Evolutionary conservation across 2,113 vertebrate species (phyloP).

Genomic region (Podarcis muralis): DNA sequence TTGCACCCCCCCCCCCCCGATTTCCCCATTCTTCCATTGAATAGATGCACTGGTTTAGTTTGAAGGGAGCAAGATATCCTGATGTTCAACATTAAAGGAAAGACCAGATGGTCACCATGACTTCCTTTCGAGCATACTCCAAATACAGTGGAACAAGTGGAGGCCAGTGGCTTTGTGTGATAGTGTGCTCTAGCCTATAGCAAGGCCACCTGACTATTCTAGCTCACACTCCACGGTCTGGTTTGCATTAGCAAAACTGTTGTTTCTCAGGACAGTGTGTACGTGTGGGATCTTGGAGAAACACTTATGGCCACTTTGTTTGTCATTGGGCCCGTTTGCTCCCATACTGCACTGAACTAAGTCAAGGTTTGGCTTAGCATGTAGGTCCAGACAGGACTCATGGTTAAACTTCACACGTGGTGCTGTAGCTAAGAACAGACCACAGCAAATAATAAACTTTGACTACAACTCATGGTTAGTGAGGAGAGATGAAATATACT

Average conservation of each 20-base stretch:
- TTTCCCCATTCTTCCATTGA: background rate
- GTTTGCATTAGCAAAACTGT: too few relatives aligned
- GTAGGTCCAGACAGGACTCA: too few relatives aligned
- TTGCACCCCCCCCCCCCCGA: background rate
- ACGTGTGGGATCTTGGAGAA: too few relatives aligned
- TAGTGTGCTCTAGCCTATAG: background rate
- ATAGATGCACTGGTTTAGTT: background rate
- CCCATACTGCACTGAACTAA: too few relatives aligned
- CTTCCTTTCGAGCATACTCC: background rate
- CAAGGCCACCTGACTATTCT: background rate
- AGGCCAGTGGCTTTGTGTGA: background rate
- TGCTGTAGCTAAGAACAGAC: too few relatives aligned
- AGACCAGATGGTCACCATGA: background rate
- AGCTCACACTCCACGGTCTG: background rate
- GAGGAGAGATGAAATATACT: too few relatives aligned
- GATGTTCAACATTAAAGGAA: background rate
- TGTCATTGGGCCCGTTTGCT: too few relatives aligned
- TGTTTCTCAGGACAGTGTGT: too few relatives aligned
- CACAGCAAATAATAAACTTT: too few relatives aligned
- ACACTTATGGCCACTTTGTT: too few relatives aligned
- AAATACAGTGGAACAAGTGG: background rate
- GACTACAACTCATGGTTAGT: background rate
- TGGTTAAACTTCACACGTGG: too few relatives aligned
- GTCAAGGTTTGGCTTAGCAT: too few relatives aligned
- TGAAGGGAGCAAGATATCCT: background rate